Percentiles rank a stretch among this genome's conserved stretches.
phyloP scores from a whole-genome alignment of 2,113 vertebrate species.

The Nicator chloris region DNA sequence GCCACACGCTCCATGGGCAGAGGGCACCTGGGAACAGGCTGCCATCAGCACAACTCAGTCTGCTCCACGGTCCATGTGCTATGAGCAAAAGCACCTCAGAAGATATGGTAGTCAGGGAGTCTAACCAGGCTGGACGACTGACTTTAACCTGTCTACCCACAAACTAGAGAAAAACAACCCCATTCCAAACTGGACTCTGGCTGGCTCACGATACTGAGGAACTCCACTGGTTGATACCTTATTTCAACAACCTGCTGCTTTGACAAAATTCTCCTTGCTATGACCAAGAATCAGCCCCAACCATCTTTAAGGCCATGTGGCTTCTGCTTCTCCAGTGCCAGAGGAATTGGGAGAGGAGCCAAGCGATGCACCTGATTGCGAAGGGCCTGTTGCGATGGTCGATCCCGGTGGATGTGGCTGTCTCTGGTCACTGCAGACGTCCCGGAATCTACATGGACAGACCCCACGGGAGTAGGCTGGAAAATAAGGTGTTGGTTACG shows the following conservation, averaged over 20 bases:
- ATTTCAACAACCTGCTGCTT: not conserved
- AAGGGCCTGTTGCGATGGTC: slow-evolving; percentile 87
- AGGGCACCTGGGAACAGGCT: not conserved
- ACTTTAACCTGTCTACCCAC: not conserved
- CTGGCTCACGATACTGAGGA: rapidly evolving
- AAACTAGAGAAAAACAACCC: not conserved
- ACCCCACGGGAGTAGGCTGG: slow-evolving; percentile 95
- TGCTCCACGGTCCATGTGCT: rapidly evolving
- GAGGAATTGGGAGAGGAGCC: not conserved
- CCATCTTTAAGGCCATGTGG: not conserved
- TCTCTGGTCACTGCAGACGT: slow-evolving; percentile 90
- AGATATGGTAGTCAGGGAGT: not conserved
- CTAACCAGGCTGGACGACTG: not conserved
- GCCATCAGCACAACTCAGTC: not conserved
- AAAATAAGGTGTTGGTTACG: not conserved
- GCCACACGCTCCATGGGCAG: rapidly evolving
- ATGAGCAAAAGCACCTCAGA: not conserved
- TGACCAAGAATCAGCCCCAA: not conserved
- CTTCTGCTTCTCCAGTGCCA: not conserved
- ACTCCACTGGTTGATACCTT: not conserved
- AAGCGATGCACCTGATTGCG: slow-evolving; percentile 86
- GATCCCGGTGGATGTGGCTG: slow-evolving; percentile 88
- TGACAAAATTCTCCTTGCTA: not conserved
- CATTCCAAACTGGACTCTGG: not conserved
- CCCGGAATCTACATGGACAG: slow-evolving; percentile 92